phyloP scores from a whole-genome alignment of 2,888 invertebrate species.

The Trissolcus japonicus region DNA sequence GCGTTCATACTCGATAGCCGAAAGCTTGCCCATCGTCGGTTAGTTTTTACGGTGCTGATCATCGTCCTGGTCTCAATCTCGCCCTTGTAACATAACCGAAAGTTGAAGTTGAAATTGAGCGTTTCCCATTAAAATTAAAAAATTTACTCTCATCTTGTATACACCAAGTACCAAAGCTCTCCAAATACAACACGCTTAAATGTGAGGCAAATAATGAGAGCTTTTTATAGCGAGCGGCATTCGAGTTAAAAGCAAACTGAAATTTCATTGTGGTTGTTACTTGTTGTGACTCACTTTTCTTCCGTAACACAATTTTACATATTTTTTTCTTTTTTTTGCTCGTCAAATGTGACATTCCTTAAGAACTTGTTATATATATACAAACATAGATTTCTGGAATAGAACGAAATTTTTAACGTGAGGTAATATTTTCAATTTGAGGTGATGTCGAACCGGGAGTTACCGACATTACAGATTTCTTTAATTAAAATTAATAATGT shows the following conservation, averaged over 20 bases:
- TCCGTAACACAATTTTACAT: too few species aligned
- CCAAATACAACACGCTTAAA: not conserved
- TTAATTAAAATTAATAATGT: too few species aligned
- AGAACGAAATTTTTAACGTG: too few species aligned
- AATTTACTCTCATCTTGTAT: not conserved
- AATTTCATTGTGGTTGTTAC: constrained; percentile 33
- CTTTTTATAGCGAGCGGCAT: not conserved
- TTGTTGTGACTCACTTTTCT: not conserved
- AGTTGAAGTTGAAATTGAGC: constrained; percentile 6
- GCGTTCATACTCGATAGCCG: constrained; percentile 70
- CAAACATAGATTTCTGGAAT: too few species aligned
- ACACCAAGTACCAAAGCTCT: not conserved
- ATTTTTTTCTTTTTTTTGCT: too few species aligned
- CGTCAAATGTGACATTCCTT: too few species aligned
- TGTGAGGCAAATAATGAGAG: not conserved
- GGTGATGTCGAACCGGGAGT: too few species aligned
- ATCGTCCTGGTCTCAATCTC: constrained; percentile 67
- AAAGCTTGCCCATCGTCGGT: constrained; percentile 78
- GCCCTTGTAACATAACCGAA: constrained; percentile 60
- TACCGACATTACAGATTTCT: too few species aligned
- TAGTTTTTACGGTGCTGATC: constrained; percentile 61
- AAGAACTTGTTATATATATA: too few species aligned
- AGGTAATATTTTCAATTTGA: too few species aligned
- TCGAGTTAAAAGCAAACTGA: constrained; percentile 36
- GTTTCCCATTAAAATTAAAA: not conserved